Evolutionary conservation across 2,888 invertebrate species (phyloP).

Genomic region (Eristalis arbustorum): DNA sequence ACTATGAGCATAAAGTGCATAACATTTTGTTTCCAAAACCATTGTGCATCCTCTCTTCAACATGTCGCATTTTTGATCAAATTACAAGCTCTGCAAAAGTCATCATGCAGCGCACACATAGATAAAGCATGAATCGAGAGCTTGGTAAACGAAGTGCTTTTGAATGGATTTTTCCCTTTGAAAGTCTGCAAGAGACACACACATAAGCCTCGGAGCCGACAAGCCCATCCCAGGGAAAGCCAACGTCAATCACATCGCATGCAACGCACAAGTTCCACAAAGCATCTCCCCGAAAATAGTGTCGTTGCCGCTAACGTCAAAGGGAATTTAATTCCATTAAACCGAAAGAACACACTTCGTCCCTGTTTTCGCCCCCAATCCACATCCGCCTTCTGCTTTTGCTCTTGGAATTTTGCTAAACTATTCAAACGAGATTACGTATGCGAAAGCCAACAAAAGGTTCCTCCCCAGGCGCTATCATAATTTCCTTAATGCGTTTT

Average conservation of each 20-base stretch:
- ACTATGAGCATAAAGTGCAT: no score
- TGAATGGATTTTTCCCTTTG: no score
- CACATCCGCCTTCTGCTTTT: not conserved
- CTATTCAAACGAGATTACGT: conserved; percentile 6
- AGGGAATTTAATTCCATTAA: not conserved
- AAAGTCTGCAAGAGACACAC: no score
- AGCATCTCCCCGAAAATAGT: not conserved
- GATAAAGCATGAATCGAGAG: no score
- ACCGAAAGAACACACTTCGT: not conserved
- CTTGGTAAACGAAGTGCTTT: no score
- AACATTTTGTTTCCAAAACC: no score
- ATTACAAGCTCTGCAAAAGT: no score
- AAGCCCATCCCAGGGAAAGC: not conserved
- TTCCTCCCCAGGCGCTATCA: conserved; percentile 27
- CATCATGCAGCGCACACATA: no score
- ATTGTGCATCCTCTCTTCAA: no score
- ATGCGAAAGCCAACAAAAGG: conserved; percentile 42
- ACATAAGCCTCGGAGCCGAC: not conserved
- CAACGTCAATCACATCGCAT: not conserved
- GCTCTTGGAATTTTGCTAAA: conserved; percentile 13
- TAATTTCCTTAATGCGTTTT: conserved; percentile 52
- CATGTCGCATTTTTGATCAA: no score
- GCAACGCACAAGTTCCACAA: not conserved
- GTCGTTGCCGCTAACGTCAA: not conserved
- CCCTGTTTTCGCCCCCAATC: not conserved